Conservation (phyloP, 2,888 invertebrate species). For the Julus scandinavius region DNA sequence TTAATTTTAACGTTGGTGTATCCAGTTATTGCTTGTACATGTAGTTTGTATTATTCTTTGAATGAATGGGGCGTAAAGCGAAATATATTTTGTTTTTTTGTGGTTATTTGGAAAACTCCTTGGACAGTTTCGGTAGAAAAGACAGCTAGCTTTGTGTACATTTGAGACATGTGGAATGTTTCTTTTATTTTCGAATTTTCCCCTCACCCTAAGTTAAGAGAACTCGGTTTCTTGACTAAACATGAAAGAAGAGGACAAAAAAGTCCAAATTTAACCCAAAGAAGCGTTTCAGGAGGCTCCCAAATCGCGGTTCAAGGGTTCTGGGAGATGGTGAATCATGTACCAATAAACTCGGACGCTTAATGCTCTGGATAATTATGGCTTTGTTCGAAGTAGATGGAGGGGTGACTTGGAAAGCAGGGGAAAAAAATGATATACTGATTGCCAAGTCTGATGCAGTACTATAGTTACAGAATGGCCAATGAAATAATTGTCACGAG, state of each 20-base stretch:
- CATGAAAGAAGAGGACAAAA: background rate
- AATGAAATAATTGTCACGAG: background rate
- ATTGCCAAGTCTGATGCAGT: background rate
- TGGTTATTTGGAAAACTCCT: no score
- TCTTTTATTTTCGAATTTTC: background rate
- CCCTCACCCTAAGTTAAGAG: background rate
- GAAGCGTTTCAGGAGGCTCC: background rate
- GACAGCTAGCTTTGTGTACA: no score
- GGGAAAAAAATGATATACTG: background rate
- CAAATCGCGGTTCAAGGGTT: background rate
- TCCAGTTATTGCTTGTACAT: no score
- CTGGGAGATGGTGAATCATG: constrained; percentile 10
- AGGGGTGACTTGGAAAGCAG: background rate
- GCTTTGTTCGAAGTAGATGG: background rate
- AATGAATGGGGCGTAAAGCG: no score
- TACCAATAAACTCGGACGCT: constrained; percentile 11
- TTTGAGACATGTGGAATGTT: background rate
- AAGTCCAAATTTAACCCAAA: background rate
- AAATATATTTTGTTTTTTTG: no score
- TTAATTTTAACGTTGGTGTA: no score
- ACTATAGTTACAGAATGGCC: background rate
- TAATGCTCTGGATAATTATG: constrained; percentile 9
- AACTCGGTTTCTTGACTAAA: background rate
- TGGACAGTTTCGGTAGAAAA: no score
- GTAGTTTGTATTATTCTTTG: no score